Evolutionary conservation across 1,140 invertebrate species (phyloP).

Genomic region (Hypothenemus hampei): DNA sequence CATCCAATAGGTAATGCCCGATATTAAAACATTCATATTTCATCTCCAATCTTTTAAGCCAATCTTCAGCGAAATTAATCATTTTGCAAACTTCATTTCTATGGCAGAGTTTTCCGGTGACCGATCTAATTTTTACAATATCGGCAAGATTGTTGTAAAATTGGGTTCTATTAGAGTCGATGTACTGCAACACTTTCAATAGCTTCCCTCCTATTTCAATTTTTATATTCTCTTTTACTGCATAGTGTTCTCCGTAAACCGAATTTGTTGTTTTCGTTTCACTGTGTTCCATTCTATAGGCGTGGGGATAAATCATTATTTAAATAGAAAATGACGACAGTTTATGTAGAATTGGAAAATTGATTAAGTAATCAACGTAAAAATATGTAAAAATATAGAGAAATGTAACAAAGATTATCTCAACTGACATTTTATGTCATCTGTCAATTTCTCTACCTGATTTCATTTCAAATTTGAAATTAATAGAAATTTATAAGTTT

Average conservation of each 20-base stretch:
- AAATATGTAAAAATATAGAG: constrained; percentile 40
- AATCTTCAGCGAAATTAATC: constrained; percentile 36
- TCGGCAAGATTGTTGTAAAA: constrained; percentile 37
- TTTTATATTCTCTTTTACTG: constrained; percentile 33
- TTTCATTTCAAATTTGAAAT: no score
- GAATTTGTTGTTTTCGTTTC: constrained; percentile 41
- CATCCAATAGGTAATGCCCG: constrained; percentile 33
- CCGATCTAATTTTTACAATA: constrained; percentile 35
- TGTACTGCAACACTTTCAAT: constrained; percentile 36
- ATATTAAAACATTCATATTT: constrained; percentile 43
- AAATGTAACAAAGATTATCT: constrained; percentile 33
- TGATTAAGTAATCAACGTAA: constrained; percentile 40
- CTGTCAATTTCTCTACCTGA: no score
- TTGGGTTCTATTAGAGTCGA: constrained; percentile 35
- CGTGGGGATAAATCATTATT: constrained; percentile 43
- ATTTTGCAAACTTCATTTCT: constrained; percentile 32
- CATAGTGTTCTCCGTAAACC: constrained; percentile 41
- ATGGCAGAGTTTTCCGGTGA: constrained; percentile 34
- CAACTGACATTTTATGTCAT: constrained; percentile 30
- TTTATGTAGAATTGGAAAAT: constrained; percentile 39
- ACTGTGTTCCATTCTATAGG: constrained; percentile 41
- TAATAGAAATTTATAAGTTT: no score
- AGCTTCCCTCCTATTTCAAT: constrained; percentile 39
- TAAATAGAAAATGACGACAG: constrained; percentile 14
- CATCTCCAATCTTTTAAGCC: constrained; percentile 37